Percentiles rank a stretch among this genome's conserved stretches.
Conservation (phyloP, 1,140 invertebrate genomes). For the Drosophila albomicans region DNA sequence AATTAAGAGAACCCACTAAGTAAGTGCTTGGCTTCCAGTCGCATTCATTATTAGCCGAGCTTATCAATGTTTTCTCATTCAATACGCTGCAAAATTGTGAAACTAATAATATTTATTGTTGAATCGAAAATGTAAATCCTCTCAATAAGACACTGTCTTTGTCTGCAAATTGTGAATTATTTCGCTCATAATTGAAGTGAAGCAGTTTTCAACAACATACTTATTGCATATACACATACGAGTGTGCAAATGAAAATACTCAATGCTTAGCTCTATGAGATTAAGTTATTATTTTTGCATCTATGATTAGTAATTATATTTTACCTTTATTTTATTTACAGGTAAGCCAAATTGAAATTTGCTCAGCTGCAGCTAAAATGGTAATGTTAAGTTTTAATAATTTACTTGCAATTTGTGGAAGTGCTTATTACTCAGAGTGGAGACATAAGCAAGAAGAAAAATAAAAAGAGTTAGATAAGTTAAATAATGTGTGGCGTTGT, state of each 20-base stretch:
- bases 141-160: too few species aligned
- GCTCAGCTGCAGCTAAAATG: neutral
- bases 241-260: neutral
- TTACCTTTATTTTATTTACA: constrained; percentile 15
- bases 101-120: constrained; percentile 2
- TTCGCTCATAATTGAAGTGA: too few species aligned
- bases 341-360: constrained; percentile 22
- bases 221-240: too few species aligned
- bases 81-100: neutral
- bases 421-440: neutral
- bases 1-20: constrained; percentile 22
- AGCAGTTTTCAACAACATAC: too few species aligned
- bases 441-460: too few species aligned
- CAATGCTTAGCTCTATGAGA: neutral
- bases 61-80: neutral
- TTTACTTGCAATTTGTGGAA: neutral
- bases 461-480: too few species aligned
- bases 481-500: too few species aligned
- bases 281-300: constrained; percentile 14
- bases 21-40: neutral
- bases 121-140: too few species aligned
- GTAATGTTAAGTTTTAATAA: constrained; percentile 7
- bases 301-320: constrained; percentile 14
- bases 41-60: neutral
- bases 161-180: too few species aligned